Evolutionary conservation across 2,888 invertebrate genomes (phyloP), one percentile per base, ranked within the genome.

Genomic region (Polyommatus iphigenia): DNA sequence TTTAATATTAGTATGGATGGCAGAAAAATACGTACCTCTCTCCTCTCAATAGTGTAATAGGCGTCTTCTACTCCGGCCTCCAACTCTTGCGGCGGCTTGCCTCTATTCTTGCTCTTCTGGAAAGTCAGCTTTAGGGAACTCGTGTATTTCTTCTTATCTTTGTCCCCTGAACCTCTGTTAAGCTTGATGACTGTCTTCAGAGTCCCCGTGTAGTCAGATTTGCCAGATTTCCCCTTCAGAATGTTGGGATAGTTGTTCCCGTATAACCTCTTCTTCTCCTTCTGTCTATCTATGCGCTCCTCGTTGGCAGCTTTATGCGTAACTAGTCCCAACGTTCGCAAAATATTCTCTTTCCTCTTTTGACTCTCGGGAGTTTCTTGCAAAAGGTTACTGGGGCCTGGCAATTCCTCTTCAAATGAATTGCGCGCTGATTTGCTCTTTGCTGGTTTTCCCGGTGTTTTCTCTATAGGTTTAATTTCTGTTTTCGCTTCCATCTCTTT

Each of bases 161-260:
- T 84, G 0, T 90, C 90, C 0, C 96, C 88, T 0, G 87, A 81
- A 80, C 85, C 91, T 81, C 96, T 95, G 86, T 96, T 96, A 81
- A 97, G 90, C 90, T 97, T 97, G 83, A 98, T 98, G 83, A 98
- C 96, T 83, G 97, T 97, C 87, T 97, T 98, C 81, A 98, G 87
- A 0, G 97, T 97, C 62, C 98, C 98, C 3, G 97, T 97, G 85
- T 96, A 97, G 83, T 95, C 95, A 24, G 92, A 91, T 5, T 90
- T 85, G 41, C 89, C 89, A 0, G 89, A 81, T 77, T 87, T 85
- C 78, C 91, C 89, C 80, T 88, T 90, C 0, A 88, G 85, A 72
- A 86, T 83, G 1, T 86, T 86, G 76, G 85, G 85, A 81, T 89
- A 89, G 75, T 84, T 84, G 4, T 82, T 77, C 5, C 84, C 85